A percentile compares a stretch with the other conserved stretches of the same genome.
phyloP scores from a whole-genome alignment of 2,888 invertebrate species.

The Xanthorhoe spadicearia region DNA sequence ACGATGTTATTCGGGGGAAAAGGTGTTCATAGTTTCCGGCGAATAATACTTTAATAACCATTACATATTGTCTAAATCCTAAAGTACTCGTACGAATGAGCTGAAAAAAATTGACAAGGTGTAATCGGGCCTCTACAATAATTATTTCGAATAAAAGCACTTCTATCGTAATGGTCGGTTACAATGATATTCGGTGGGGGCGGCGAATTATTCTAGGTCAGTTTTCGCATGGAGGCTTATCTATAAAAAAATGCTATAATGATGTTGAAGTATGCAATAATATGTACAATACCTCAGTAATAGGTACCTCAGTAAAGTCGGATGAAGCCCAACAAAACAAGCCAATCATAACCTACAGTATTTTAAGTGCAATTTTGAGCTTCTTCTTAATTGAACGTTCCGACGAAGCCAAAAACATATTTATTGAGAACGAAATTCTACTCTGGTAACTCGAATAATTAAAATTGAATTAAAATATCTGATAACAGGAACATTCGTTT shows the following conservation, averaged over 20 bases:
- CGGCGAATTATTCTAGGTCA: no score
- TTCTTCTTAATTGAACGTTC: constrained; percentile 11
- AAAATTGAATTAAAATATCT: constrained; percentile 2
- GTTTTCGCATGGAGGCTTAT: not conserved
- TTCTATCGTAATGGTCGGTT: no score
- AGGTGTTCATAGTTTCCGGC: no score
- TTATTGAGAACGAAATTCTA: not conserved
- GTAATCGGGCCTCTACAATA: no score
- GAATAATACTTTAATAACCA: no score
- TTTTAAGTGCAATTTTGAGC: constrained; percentile 44
- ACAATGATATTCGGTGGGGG: no score
- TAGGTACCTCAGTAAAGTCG: constrained; percentile 19
- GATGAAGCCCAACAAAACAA: constrained; percentile 27
- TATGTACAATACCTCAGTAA: no score
- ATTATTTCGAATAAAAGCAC: no score
- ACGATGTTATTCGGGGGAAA: no score
- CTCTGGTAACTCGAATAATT: not conserved
- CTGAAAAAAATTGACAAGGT: no score
- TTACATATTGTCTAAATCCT: no score
- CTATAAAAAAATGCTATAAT: not conserved
- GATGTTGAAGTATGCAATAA: not conserved
- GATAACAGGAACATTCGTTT: not conserved
- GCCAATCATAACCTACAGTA: constrained; percentile 11
- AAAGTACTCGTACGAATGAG: no score
- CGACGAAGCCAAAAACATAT: not conserved